These are phyloP conservation scores for Myrmophylax atrothorax DNA, from an alignment of 2,113 vertebrate genomes.

Conservation along the genomic window DNA sequence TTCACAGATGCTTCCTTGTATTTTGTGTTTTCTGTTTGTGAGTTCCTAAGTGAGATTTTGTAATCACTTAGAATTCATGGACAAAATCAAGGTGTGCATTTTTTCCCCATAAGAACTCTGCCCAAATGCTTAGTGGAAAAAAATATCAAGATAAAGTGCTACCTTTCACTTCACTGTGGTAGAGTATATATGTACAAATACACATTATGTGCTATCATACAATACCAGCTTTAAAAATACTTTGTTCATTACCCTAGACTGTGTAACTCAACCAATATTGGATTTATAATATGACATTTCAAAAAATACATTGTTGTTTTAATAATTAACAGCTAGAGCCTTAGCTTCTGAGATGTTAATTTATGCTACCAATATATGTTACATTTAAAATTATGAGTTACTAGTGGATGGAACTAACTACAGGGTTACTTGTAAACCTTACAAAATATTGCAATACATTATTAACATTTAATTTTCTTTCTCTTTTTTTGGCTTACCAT, in stretches of 20 bases:
- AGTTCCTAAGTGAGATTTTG: not conserved
- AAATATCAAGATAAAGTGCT: not conserved
- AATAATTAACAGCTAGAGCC: not conserved
- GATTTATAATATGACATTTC: not conserved
- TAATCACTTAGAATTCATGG: not conserved
- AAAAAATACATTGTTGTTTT: not conserved
- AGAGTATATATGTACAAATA: not conserved
- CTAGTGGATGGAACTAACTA: not conserved
- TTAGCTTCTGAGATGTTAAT: not conserved
- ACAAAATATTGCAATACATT: not conserved
- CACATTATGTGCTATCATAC: not conserved
- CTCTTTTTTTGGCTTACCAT: fast-evolving
- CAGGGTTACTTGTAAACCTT: not conserved
- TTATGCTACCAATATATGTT: not conserved
- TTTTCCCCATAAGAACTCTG: not conserved
- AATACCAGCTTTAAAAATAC: not conserved
- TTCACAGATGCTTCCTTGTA: not conserved
- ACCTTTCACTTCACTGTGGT: not conserved
- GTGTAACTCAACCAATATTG: not conserved
- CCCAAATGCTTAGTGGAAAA: not conserved
- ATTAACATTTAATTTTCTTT: not conserved
- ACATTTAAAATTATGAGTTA: not conserved
- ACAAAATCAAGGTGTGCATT: not conserved
- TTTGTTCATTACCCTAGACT: not conserved
- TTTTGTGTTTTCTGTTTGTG: not conserved